phyloP scores from a whole-genome alignment of 2,113 vertebrate species.

The Tupaia chinensis region DNA sequence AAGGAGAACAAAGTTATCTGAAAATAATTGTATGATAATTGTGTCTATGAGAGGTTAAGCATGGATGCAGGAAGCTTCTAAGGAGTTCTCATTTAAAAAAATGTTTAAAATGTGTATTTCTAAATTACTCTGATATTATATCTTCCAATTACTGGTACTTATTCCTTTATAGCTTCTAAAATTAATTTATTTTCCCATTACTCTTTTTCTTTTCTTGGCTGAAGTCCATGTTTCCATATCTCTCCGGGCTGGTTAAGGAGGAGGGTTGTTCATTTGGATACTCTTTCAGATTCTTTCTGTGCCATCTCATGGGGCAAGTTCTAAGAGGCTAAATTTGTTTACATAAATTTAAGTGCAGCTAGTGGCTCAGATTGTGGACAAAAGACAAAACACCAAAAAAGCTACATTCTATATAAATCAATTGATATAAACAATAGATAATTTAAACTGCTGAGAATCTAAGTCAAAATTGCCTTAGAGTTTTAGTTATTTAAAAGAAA shows the following conservation, averaged over 20 bases:
- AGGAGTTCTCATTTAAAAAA: constrained; percentile 53
- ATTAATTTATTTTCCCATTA: constrained; percentile 76
- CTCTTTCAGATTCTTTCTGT: constrained; percentile 19
- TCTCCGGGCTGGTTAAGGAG: constrained; percentile 4
- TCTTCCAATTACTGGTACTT: constrained; percentile 63
- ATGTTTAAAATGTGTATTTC: constrained; percentile 70
- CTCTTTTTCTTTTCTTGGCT: constrained; percentile 59
- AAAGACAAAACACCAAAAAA: background rate
- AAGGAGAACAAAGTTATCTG: background rate
- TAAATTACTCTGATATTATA: constrained; percentile 64
- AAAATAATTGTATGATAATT: constrained; percentile 37
- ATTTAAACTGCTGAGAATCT: background rate
- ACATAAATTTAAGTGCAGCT: constrained; percentile 36
- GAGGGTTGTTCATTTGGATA: background rate
- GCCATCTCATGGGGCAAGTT: background rate
- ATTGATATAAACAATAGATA: background rate
- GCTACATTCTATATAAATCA: background rate
- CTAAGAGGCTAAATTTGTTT: constrained; percentile 56
- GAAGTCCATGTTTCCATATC: constrained; percentile 44
- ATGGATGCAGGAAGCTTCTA: background rate
- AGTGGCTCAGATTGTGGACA: background rate
- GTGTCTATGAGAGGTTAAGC: background rate
- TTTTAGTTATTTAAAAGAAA: constrained; percentile 48
- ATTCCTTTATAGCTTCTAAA: constrained; percentile 69
- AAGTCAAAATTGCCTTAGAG: background rate